phyloP scores from a whole-genome alignment of 2,797 vertebrate genomes.

The Oreortyx pictus region DNA sequence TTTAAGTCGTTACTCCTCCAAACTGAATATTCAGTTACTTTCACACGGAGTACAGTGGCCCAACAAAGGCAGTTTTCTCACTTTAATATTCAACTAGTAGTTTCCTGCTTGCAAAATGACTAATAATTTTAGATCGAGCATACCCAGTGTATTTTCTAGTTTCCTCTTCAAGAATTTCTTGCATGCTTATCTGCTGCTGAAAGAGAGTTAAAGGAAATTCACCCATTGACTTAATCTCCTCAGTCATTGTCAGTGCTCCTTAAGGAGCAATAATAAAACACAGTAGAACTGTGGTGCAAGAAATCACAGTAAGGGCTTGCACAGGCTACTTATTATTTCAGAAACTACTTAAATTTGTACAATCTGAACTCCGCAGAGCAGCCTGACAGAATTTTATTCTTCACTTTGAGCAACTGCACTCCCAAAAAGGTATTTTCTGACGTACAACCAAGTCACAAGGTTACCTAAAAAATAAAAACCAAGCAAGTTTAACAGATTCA shows the following conservation, averaged over 20 bases:
- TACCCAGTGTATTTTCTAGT: slow-evolving; percentile 16
- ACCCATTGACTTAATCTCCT: background rate
- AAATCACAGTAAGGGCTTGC: background rate
- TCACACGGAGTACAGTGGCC: background rate
- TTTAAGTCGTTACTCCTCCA: background rate
- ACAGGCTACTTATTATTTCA: background rate
- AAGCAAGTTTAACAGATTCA: background rate
- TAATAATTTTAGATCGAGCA: slow-evolving; percentile 46
- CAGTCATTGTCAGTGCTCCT: background rate
- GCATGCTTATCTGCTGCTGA: background rate
- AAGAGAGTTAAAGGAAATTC: background rate
- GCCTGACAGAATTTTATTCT: background rate
- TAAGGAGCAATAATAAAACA: background rate
- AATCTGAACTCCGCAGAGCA: background rate
- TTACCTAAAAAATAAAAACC: background rate
- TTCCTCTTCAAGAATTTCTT: slow-evolving; percentile 20
- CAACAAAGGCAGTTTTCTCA: background rate
- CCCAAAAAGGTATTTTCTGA: background rate
- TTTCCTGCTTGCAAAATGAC: slow-evolving; percentile 31
- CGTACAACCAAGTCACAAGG: background rate
- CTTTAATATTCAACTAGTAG: background rate
- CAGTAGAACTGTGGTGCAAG: background rate
- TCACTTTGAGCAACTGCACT: background rate
- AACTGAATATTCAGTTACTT: background rate
- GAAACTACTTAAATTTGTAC: too few species aligned